These are phyloP conservation scores for Rhinichthys osculus DNA, from an alignment of 2,797 vertebrate species.

Conservation along the genomic window DNA sequence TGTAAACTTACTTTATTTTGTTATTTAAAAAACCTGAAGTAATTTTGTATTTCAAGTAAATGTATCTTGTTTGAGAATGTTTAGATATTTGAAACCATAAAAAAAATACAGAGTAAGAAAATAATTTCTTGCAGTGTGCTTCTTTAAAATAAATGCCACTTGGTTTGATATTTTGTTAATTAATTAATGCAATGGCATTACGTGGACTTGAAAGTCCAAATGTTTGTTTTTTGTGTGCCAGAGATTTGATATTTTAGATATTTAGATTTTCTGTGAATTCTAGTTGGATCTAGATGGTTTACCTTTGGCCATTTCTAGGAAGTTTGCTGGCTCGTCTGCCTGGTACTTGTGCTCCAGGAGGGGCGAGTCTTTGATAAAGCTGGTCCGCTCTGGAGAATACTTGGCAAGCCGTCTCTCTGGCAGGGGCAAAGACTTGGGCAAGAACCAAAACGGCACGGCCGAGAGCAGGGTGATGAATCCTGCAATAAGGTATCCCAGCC, in stretches of 20 bases:
- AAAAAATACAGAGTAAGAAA: neutral
- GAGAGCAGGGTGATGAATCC: constrained; percentile 85
- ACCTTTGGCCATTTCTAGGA: constrained; percentile 88
- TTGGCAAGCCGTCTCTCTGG: constrained; percentile 76
- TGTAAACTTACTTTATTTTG: neutral
- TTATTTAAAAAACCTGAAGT: neutral
- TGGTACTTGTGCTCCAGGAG: constrained; percentile 72
- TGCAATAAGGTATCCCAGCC: constrained; percentile 92
- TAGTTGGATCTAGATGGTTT: constrained; percentile 32
- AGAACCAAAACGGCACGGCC: constrained; percentile 92
- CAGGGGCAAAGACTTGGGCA: constrained; percentile 85
- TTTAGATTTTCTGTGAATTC: neutral
- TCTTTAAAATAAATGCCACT: neutral
- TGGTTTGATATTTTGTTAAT: neutral
- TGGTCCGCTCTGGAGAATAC: constrained; percentile 83
- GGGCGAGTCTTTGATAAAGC: constrained; percentile 84
- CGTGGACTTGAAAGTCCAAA: neutral
- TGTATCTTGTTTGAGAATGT: neutral
- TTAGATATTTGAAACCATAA: neutral
- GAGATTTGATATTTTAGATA: neutral
- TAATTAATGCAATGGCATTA: neutral
- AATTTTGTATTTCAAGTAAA: neutral
- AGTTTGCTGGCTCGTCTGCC: constrained; percentile 75
- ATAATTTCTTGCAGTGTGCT: neutral
- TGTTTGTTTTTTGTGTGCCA: neutral